Evolutionary conservation across 2,888 invertebrate genomes (phyloP).

Genomic region (Agrochola circellaris): DNA sequence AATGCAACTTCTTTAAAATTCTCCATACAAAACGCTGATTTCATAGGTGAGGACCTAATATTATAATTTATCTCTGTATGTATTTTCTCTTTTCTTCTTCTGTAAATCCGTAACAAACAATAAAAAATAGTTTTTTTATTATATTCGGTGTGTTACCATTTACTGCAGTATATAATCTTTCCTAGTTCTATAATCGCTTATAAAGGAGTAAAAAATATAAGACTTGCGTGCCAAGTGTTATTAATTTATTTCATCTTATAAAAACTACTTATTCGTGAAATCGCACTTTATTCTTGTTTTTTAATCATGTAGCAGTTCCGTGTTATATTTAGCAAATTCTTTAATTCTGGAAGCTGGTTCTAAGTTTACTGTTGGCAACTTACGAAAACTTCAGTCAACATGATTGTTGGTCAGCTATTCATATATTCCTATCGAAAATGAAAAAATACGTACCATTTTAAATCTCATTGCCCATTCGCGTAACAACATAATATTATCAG

Average conservation of each 20-base stretch:
- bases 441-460: not conserved
- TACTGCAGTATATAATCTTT: not conserved
- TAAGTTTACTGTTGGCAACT: not conserved
- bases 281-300: slow-evolving; percentile 38
- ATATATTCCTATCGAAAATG: not conserved
- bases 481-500: not conserved
- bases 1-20: too few relatives aligned
- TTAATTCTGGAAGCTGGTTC: not conserved
- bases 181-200: slow-evolving; percentile 19
- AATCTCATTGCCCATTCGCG: not conserved
- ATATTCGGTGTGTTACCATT: not conserved
- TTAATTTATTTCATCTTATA: slow-evolving; percentile 39
- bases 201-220: slow-evolving; percentile 26
- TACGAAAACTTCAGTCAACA: not conserved
- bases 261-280: slow-evolving; percentile 31
- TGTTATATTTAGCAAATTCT: slow-evolving; percentile 3
- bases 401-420: not conserved
- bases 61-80: not conserved
- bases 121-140: not conserved
- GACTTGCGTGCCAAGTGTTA: slow-evolving; percentile 36
- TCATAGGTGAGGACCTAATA: too few relatives aligned
- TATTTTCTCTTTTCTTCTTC: not conserved
- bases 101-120: not conserved
- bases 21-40: too few relatives aligned
- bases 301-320: slow-evolving; percentile 25